These are phyloP conservation scores for Ptilonorhynchus violaceus DNA, from an alignment of 2,113 vertebrate species.

Conservation along the genomic window DNA sequence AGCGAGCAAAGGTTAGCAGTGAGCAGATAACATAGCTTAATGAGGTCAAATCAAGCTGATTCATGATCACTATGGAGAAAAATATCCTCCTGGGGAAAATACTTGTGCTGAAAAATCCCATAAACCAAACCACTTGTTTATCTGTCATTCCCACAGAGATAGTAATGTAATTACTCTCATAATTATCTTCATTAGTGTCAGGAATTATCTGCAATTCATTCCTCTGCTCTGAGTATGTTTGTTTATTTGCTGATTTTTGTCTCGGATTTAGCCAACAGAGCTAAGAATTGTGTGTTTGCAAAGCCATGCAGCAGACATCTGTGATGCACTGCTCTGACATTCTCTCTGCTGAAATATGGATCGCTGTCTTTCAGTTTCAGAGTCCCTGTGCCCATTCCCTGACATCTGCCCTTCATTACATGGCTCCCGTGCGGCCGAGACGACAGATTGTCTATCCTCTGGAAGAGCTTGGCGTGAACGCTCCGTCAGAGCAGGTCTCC, in stretches of 20 bases:
- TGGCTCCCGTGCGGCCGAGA: conserved; percentile 89
- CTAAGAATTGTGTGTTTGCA: conserved; percentile 71
- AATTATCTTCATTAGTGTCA: conserved; percentile 99
- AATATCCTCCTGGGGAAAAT: conserved; percentile 79
- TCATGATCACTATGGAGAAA: conserved; percentile 75
- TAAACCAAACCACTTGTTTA: conserved; percentile 94
- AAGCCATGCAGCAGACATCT: conserved; percentile 69
- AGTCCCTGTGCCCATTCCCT: conserved; percentile 81
- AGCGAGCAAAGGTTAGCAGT: conserved; percentile 69
- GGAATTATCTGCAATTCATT: conserved; percentile 93
- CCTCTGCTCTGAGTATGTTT: conserved; percentile 82
- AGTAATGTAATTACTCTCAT: conserved; percentile 96
- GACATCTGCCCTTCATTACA: conserved; percentile 84
- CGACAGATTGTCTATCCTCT: conserved; percentile 94
- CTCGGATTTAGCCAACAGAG: conserved; percentile 75
- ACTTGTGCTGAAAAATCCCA: conserved; percentile 82
- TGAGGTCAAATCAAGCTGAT: conserved; percentile 77
- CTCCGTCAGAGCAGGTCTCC: conserved; percentile 85
- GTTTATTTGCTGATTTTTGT: conserved; percentile 78
- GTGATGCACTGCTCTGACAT: conserved; percentile 70
- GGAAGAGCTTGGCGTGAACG: conserved; percentile 88
- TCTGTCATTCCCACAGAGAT: conserved; percentile 98
- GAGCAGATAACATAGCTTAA: conserved; percentile 72
- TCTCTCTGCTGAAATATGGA: conserved; percentile 72
- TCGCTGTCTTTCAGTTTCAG: conserved; percentile 77